These are phyloP conservation scores for Drosophila fungiperda DNA, from an alignment of 2,888 invertebrate species.

Conservation along the genomic window DNA sequence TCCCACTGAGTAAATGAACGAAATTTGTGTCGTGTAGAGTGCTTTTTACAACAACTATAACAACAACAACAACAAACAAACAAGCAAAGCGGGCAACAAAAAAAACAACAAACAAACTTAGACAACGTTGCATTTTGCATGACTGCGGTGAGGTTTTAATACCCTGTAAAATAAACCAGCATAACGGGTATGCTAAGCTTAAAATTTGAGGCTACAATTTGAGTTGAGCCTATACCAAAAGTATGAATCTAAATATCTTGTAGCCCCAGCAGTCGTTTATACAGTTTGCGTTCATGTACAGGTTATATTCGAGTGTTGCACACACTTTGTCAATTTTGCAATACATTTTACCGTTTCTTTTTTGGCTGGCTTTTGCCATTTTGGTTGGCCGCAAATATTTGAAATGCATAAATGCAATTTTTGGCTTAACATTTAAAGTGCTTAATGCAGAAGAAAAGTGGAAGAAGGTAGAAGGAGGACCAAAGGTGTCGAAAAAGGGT, in stretches of 20 bases:
- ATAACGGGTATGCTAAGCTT: slow-evolving; percentile 7
- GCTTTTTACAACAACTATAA: slow-evolving; percentile 47
- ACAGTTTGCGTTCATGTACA: slow-evolving; percentile 1
- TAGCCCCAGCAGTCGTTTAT: background rate
- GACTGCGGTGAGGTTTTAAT: slow-evolving; percentile 42
- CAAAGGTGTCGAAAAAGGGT: background rate
- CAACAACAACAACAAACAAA: slow-evolving; percentile 26
- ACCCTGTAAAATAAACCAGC: slow-evolving; percentile 33
- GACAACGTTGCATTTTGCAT: slow-evolving; percentile 64
- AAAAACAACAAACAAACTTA: slow-evolving; percentile 34
- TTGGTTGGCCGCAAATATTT: slow-evolving; percentile 60
- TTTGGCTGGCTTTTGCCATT: slow-evolving; percentile 55
- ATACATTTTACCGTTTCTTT: slow-evolving; percentile 6
- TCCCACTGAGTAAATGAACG: slow-evolving; percentile 63
- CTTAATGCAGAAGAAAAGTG: slow-evolving; percentile 9
- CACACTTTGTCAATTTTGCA: background rate
- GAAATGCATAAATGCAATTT: slow-evolving; percentile 71
- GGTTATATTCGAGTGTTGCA: slow-evolving; percentile 27
- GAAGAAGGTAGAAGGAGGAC: no score
- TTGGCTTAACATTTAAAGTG: slow-evolving; percentile 56
- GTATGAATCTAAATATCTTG: background rate
- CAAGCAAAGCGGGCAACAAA: slow-evolving; percentile 10
- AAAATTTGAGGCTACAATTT: background rate
- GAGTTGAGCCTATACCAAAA: background rate
- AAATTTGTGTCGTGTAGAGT: slow-evolving; percentile 73